Base-by-base conservation (phyloP, 2,888 invertebrate species). In the Exephanes ischioxanthus region DNA sequence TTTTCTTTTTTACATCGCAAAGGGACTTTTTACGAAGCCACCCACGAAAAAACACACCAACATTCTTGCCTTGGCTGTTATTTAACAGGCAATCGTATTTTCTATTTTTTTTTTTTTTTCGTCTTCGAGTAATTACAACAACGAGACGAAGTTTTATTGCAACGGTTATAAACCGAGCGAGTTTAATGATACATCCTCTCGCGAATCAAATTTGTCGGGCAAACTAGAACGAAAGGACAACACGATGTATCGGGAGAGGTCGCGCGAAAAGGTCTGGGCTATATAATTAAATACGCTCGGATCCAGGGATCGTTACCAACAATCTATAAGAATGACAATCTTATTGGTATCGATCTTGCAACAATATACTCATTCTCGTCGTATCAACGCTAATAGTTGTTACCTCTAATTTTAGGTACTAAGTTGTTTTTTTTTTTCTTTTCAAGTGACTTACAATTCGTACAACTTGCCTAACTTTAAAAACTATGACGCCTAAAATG, bases 401-500 rank as follows among this genome's bases (percentile, higher is more conserved):
- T 73, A 81, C 53, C 67, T 80, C 84, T 87, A 87, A 84, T 67
- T 86, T 86, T 87, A 87, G 88, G 87, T 88, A 87, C 86, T 88
- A 88, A 86, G 80, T 81, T 71, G 66, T 85, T 80, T 68, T 76
- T 14, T 14, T 70, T 76, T 78, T 53, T 72, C 66, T 33, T 58
- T 55, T 78, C 82, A 80, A 85, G 85, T 88, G 85, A 78, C 87
- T 87, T 88, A 87, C 88, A 88, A 86, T 90, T 88, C 90, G 86
- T 91, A 90, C 89, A 89, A 89, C 87, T 86, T 83, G 84, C 80
- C 86, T 85, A 88, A 86, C 90, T 91, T 90, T 91, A 92, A 91
- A 91, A 93, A 92, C 93, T 94, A 93, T 92, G 90, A 92, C 90
- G 91, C 85, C 93, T 93, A 93, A 92, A 92, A 90, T 93, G 91